Conservation (phyloP, 1,140 invertebrate species). For the Anoplophora glabripennis region DNA sequence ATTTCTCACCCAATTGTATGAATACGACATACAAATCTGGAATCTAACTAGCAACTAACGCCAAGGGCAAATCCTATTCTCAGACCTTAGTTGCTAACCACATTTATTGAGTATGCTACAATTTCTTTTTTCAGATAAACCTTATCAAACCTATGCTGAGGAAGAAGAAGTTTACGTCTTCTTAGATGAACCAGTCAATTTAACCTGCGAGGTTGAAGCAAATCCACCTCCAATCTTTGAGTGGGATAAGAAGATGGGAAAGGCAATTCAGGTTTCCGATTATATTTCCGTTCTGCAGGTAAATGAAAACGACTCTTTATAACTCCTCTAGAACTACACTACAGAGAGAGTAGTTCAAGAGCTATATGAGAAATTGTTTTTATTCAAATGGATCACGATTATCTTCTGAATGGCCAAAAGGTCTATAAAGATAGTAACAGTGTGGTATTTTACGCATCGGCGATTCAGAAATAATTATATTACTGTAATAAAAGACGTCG, state of each 20-base stretch:
- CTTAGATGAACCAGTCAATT: conserved; percentile 53
- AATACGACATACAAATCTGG: too few species aligned
- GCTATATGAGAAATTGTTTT: background rate
- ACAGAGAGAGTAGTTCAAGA: too few species aligned
- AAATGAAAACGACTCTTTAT: background rate
- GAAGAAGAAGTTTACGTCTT: conserved; percentile 35
- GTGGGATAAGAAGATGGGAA: conserved; percentile 50
- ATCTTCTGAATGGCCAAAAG: background rate
- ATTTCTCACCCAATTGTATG: too few species aligned
- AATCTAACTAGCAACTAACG: too few species aligned
- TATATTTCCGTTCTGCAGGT: conserved; percentile 32
- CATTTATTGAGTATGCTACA: too few species aligned
- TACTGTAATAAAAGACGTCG: too few species aligned
- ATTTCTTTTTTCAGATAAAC: conserved; percentile 40
- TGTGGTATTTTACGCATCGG: too few species aligned
- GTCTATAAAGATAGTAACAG: too few species aligned
- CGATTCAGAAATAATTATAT: too few species aligned
- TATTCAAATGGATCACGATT: background rate
- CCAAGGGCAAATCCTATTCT: too few species aligned
- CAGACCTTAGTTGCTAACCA: too few species aligned
- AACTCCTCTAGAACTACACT: too few species aligned
- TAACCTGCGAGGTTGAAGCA: conserved; percentile 57
- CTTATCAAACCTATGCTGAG: conserved; percentile 23
- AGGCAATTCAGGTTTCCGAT: conserved; percentile 10
- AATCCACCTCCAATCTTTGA: conserved; percentile 57